Conservation (phyloP, 2,113 vertebrate species). For the Aphyosemion australe region DNA sequence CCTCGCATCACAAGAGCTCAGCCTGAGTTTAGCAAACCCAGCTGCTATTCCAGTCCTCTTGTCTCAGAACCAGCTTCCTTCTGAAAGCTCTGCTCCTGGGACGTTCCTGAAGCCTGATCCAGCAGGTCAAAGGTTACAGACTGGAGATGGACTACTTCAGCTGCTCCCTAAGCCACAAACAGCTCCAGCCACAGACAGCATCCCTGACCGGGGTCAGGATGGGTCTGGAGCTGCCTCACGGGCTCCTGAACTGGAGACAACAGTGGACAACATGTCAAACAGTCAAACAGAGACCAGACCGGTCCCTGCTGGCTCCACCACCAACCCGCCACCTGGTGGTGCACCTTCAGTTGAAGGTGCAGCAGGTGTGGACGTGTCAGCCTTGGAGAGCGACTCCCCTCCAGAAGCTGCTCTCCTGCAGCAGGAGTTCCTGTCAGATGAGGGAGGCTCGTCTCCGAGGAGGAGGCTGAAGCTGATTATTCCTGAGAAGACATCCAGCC, state of each 20-base stretch:
- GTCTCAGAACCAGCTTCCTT: conserved; percentile 17
- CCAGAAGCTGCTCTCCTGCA: conserved; percentile 49
- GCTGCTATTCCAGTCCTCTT: background rate
- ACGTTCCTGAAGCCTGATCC: conserved; percentile 14
- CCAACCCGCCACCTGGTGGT: conserved; percentile 1
- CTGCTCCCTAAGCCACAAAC: conserved; percentile 9
- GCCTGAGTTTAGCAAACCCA: conserved; percentile 21
- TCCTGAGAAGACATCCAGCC: conserved; percentile 72
- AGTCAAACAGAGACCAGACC: conserved; percentile 1
- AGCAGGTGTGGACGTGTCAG: background rate
- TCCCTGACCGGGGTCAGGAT: conserved; percentile 1
- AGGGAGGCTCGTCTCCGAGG: conserved; percentile 69
- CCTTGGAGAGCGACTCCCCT: conserved; percentile 15
- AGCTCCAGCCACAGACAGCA: conserved; percentile 4
- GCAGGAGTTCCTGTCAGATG: conserved; percentile 69
- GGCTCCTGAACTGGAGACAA: conserved; percentile 8
- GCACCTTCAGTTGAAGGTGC: conserved; percentile 16
- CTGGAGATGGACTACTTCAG: background rate
- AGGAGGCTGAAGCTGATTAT: conserved; percentile 75
- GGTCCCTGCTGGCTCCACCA: background rate
- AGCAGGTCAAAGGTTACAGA: conserved; percentile 14
- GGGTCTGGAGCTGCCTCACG: background rate
- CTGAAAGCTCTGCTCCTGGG: conserved; percentile 16
- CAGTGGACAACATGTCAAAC: conserved; percentile 40
- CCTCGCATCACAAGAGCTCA: conserved; percentile 12